These are phyloP conservation scores for Siphonodentalium dalli DNA, from an alignment of 2,888 invertebrate species.

Conservation along the genomic window DNA sequence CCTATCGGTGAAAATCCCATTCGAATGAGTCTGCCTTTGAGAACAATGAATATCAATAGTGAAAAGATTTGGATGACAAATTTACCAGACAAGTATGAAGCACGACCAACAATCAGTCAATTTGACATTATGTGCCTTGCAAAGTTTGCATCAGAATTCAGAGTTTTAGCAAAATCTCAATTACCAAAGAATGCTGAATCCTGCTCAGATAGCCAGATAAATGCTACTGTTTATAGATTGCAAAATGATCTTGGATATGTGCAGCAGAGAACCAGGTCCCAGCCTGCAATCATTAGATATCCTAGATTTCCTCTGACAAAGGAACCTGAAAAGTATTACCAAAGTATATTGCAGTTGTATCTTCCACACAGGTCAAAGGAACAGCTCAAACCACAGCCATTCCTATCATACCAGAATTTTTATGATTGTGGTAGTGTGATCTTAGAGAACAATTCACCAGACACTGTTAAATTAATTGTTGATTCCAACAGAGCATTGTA, in stretches of 20 bases:
- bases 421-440: no score
- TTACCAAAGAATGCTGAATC: no score
- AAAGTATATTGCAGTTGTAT: constrained; percentile 6
- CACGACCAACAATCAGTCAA: constrained; percentile 15
- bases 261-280: background rate
- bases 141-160: constrained; percentile 19
- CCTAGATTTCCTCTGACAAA: constrained; percentile 5
- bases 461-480: background rate
- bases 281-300: constrained; percentile 10
- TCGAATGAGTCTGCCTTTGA: constrained; percentile 13
- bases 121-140: constrained; percentile 19
- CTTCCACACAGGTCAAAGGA: constrained; percentile 11
- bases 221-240: constrained; percentile 2
- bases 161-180: constrained; percentile 6
- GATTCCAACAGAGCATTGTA: constrained; percentile 6
- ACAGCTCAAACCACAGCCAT: no score
- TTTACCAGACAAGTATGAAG: constrained; percentile 17
- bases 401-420: no score
- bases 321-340: constrained; percentile 9
- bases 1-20: constrained; percentile 19
- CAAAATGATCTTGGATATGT: constrained; percentile 3
- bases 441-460: no score
- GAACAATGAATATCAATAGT: no score
- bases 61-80: constrained; percentile 25
- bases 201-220: no score